A percentile compares a stretch with the other conserved stretches of the same genome.
phyloP scores from a whole-genome alignment of 2,113 vertebrate genomes.

The Polypterus senegalus region DNA sequence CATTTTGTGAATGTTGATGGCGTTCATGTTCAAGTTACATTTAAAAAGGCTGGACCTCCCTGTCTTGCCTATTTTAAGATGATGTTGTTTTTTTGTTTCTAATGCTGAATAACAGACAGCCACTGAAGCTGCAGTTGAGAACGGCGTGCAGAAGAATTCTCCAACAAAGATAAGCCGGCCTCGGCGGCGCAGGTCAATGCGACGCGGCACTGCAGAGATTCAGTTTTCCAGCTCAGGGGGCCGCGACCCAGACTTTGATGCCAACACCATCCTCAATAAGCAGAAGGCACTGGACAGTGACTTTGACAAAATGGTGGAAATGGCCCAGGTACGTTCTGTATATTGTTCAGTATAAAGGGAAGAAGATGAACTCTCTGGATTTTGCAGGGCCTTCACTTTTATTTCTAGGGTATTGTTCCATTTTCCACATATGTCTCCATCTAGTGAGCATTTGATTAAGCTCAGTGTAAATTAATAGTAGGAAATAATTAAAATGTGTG shows the following conservation, averaged over 20 bases:
- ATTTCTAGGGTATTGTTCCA: too few relatives aligned
- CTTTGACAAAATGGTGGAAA: slow-evolving; percentile 41
- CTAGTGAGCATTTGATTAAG: too few relatives aligned
- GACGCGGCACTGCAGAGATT: slow-evolving; percentile 35
- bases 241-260: slow-evolving; percentile 55
- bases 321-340: slow-evolving; percentile 51
- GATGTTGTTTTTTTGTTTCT: too few relatives aligned
- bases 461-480: too few relatives aligned
- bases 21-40: too few relatives aligned
- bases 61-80: too few relatives aligned
- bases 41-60: background rate
- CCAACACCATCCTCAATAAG: slow-evolving; percentile 49
- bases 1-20: too few relatives aligned
- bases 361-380: too few relatives aligned
- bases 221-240: slow-evolving; percentile 17
- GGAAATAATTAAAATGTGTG: too few relatives aligned
- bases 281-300: slow-evolving; percentile 52
- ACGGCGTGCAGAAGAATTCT: slow-evolving; percentile 14
- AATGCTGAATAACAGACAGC: slow-evolving; percentile 21
- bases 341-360: too few relatives aligned
- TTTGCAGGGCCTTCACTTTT: too few relatives aligned
- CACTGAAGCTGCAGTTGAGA: slow-evolving; percentile 10
- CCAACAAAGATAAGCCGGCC: slow-evolving; percentile 27
- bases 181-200: slow-evolving; percentile 35
- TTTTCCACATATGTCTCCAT: too few relatives aligned